phyloP scores from a whole-genome alignment of 1,140 invertebrate genomes.

The Microplitis mediator region DNA sequence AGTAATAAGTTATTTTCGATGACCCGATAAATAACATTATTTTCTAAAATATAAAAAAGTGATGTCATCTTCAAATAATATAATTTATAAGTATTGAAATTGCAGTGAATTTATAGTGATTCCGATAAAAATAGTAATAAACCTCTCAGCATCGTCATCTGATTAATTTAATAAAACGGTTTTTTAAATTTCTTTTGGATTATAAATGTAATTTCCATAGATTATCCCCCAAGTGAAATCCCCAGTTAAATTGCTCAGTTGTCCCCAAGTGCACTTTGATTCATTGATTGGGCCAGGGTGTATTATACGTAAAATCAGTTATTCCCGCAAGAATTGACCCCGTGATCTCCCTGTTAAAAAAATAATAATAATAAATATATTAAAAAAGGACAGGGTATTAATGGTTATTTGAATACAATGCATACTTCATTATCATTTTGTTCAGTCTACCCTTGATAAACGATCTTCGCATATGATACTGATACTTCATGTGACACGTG shows the following conservation, averaged over 20 bases:
- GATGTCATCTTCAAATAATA: too few species aligned
- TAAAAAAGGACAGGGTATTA: neutral
- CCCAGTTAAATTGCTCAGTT: neutral
- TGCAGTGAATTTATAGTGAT: too few species aligned
- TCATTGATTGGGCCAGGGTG: conserved; percentile 15
- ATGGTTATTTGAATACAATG: conserved; percentile 22
- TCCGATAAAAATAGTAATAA: neutral
- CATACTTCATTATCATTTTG: conserved; percentile 4
- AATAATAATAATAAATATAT: neutral
- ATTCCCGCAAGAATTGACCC: conserved; percentile 20
- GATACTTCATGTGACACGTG: too few species aligned
- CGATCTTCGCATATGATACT: neutral
- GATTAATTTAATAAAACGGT: neutral
- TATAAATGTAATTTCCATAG: neutral
- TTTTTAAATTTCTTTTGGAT: neutral
- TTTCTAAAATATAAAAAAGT: too few species aligned
- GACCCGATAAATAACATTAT: too few species aligned
- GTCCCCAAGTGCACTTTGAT: conserved; percentile 12
- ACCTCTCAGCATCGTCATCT: neutral
- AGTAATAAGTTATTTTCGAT: too few species aligned
- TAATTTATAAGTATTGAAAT: too few species aligned
- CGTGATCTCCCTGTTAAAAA: neutral
- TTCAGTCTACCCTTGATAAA: neutral
- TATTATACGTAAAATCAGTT: conserved; percentile 7
- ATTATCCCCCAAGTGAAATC: neutral